phyloP scores from a whole-genome alignment of 2,797 vertebrate species.

The Gobionotothen gibberifrons region DNA sequence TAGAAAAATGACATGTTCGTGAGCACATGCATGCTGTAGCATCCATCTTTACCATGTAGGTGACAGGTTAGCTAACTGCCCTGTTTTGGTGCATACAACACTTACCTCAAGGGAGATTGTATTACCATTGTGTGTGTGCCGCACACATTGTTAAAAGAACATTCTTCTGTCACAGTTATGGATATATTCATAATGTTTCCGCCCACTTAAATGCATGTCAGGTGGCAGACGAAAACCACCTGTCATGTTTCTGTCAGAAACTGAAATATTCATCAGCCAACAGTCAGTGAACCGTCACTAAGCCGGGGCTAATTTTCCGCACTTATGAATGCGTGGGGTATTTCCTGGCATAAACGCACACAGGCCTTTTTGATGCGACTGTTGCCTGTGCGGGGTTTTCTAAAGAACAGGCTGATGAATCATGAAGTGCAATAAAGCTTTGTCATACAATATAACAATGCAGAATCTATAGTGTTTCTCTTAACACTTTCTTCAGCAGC shows the following conservation, averaged over 20 bases:
- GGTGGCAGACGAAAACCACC: constrained; percentile 13
- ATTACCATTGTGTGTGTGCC: background rate
- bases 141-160: background rate
- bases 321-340: constrained; percentile 20
- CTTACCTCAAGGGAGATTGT: background rate
- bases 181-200: background rate
- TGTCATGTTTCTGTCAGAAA: constrained; percentile 41
- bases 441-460: constrained; percentile 23
- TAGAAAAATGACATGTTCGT: background rate
- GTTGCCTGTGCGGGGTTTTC: constrained; percentile 39
- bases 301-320: constrained; percentile 26
- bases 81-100: background rate
- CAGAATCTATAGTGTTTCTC: background rate
- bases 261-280: constrained; percentile 25
- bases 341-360: constrained; percentile 35
- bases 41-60: background rate
- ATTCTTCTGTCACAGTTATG: background rate
- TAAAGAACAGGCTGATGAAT: constrained; percentile 48
- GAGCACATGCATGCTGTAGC: background rate
- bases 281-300: constrained; percentile 28
- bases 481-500: background rate
- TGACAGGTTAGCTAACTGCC: background rate
- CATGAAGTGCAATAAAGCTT: constrained; percentile 30
- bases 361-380: constrained; percentile 16
- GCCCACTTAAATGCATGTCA: background rate